Base-by-base conservation (phyloP, 1,140 invertebrate species). In the Zaprionus gabonicus region DNA sequence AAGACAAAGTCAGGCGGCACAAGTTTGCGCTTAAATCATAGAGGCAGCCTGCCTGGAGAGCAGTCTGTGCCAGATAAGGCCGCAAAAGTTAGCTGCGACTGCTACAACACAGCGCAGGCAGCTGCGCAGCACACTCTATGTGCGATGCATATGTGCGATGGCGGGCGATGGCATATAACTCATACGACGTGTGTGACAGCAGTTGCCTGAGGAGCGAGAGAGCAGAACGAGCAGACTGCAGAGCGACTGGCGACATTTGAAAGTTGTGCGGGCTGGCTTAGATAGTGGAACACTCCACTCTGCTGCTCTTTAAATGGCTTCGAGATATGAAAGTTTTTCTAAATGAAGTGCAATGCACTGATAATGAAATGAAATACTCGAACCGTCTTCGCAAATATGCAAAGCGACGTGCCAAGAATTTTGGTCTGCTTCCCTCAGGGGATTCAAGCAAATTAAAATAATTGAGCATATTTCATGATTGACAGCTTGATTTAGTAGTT, bases 121-220 rank as follows among this genome's bases (percentile, higher is more conserved):
- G 6, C 28, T 20, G 28, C 12, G 25, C 27, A 31, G 15, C 41
- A 46, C 41, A 46, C 41, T 17, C 41, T 38, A 71, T 62, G 46
- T 46, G 41, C 41, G 62, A 56, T 76, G 77, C 66, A 73, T 73
- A 60, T 70, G 65, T 74, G 76, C 66, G 56, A 67, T 65, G 64
- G 70, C 56, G 65, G 75, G 75, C 63, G 20, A 63, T 41, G 62
- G 71, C 70, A 78, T 58, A 78, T 78, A 80, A 80, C 76, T 78
- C 76, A 80, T 80, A 55, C 78, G 76, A 80, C 78, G 76, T 74
- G 78, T 80, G 78, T 80, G 75, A 80, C 78, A 78, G 78, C 75
- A 20, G 38, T 23, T 65, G 69, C 73, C 46, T 25, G 56, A 66
- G 44, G 60, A 46, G 57, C 23, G 15, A 44, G 64, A 66, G 28